Base-by-base conservation (phyloP, 2,113 vertebrate species). In the Sinocyclocheilus anshuiensis region DNA sequence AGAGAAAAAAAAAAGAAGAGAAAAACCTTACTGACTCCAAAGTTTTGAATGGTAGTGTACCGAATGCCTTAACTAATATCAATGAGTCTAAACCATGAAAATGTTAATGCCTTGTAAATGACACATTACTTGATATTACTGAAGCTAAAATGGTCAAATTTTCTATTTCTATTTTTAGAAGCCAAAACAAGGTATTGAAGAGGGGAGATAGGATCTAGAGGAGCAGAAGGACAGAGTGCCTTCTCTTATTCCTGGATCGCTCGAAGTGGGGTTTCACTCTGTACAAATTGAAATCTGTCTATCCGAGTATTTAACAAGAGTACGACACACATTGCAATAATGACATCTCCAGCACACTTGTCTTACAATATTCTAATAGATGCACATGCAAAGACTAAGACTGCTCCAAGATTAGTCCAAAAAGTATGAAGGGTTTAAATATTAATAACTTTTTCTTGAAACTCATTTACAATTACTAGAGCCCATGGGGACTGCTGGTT, bases 371-470 rank as follows among this genome's bases (percentile, higher is more conserved):
- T 80, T 42, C 29, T 63, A 22, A 42, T 42, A 22, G 36, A 80
- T 63, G 16, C 29, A 79, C 10, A 22, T 20, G 18, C 12, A 59
- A 33, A 59, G 77, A 13, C 10, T 74, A 74, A 45, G 39, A 24
- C 20, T 79, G 57, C 36, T 80, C 77, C 9, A n/a, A 63, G 77
- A 80, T 63, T 42, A 63, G 57, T 45, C 20, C 33, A 79, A 55
- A 77, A 78, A 79, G 29, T 59, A 78, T 57, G 53, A 80, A 42
- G 78, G 26, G 26, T 80, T 81, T 45, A 65, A 81, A 65, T 65
- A 45, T 81, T 45, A 81, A 81, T 81, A 45, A 26, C 36, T n/a
- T 26, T 63, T 80, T 80, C 33, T 63, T 63, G 42, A 75, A 75
- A 48, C n/a, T n/a, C 36, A 63, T 63, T 65, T 48, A 65, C 59